Conservation (phyloP, 2,888 invertebrate species). For the Metalampra italica region DNA sequence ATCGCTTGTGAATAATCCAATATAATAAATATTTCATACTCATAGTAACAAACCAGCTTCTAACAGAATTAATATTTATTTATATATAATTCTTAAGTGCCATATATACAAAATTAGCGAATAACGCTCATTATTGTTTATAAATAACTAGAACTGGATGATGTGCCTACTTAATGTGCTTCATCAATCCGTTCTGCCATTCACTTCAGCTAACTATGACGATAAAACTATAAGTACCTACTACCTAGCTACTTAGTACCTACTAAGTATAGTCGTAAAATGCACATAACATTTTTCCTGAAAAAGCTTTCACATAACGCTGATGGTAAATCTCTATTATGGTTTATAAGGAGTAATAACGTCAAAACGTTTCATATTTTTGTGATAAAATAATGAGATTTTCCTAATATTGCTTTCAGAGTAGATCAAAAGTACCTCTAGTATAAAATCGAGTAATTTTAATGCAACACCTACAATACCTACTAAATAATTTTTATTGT, state of each 20-base stretch:
- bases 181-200: not conserved
- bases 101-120: not conserved
- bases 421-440: not conserved
- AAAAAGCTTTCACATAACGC: slow-evolving; percentile 4
- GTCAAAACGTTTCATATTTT: not conserved
- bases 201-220: not conserved
- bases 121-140: not conserved
- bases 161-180: not conserved
- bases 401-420: no score
- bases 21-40: no score
- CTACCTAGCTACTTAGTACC: no score
- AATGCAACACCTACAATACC: no score
- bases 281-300: slow-evolving; percentile 1
- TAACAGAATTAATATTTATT: no score
- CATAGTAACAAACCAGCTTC: no score
- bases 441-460: not conserved
- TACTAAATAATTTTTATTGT: no score
- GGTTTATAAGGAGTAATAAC: not conserved
- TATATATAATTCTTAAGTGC: no score
- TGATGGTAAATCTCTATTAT: not conserved
- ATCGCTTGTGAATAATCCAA: no score
- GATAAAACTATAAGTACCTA: not conserved
- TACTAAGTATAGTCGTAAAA: not conserved
- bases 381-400: not conserved
- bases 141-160: not conserved